Evolutionary conservation across 2,888 invertebrate genomes (phyloP).

Genomic region (Leptinotarsa tumamoca): DNA sequence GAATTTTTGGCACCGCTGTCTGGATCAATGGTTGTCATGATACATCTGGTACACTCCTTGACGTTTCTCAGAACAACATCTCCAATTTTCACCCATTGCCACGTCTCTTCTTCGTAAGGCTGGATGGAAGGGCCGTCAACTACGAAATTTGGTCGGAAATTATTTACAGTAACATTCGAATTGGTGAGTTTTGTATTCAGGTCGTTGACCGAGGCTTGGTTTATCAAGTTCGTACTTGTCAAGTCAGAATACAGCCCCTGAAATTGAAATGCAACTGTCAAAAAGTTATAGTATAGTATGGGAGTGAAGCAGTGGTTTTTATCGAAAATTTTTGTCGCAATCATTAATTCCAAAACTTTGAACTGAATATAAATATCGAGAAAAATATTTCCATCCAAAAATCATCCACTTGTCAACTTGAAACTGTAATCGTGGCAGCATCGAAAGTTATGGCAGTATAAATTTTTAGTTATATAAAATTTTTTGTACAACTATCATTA

Average conservation of each 20-base stretch:
- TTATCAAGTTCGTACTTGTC: slow-evolving; percentile 69
- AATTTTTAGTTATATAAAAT: no score
- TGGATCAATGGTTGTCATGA: slow-evolving; percentile 66
- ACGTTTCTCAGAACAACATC: slow-evolving; percentile 68
- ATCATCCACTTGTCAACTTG: no score
- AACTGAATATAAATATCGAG: no score
- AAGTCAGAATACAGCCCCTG: slow-evolving; percentile 70
- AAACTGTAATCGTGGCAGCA: no score
- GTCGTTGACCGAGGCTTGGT: slow-evolving; percentile 68
- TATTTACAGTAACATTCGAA: slow-evolving; percentile 63
- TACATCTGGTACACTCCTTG: slow-evolving; percentile 71
- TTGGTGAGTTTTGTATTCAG: slow-evolving; percentile 66
- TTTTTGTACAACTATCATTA: no score
- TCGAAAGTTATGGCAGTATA: no score
- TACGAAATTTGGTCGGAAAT: slow-evolving; percentile 72
- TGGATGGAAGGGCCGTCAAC: slow-evolving; percentile 64
- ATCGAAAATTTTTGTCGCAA: no score
- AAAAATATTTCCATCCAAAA: no score
- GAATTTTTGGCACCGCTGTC: slow-evolving; percentile 65
- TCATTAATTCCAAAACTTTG: no score
- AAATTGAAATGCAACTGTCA: slow-evolving; percentile 37
- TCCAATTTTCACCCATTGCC: slow-evolving; percentile 72
- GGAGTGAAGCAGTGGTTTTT: no score
- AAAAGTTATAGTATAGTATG: neutral
- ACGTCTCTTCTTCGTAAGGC: slow-evolving; percentile 69